phyloP scores from a whole-genome alignment of 37 sponge, comb jelly and placozoan species.

The Haliclona indistincta region DNA sequence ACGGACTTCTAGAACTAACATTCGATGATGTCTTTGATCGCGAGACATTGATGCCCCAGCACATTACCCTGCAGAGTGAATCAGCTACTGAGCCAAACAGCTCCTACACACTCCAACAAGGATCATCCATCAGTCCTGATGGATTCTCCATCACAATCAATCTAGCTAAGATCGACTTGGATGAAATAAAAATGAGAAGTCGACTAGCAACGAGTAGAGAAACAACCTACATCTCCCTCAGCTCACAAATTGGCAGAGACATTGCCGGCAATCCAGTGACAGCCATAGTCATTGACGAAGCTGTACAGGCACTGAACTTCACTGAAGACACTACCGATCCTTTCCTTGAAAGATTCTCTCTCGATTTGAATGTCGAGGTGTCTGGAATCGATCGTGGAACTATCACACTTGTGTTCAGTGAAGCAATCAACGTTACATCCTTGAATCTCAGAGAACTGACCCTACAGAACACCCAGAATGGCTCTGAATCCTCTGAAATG shows the following conservation, averaged over 20 bases:
- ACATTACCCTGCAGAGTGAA: slow-evolving; percentile 78
- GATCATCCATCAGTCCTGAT: slow-evolving; percentile 53
- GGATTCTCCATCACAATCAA: slow-evolving; percentile 65
- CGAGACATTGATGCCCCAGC: slow-evolving; percentile 48
- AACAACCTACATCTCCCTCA: slow-evolving; percentile 72
- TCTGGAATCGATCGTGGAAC: slow-evolving; percentile 11
- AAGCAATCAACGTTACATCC: slow-evolving; percentile 81
- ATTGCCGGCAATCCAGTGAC: slow-evolving; percentile 56
- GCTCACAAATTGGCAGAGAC: slow-evolving; percentile 68
- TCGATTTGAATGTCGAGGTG: slow-evolving; percentile 53
- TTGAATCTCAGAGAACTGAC: slow-evolving; percentile 67
- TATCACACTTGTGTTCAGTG: slow-evolving; percentile 75
- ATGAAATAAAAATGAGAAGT: slow-evolving; percentile 78
- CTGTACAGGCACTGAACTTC: slow-evolving; percentile 48
- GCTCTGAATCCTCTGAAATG: slow-evolving; percentile 22
- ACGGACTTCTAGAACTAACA: slow-evolving; percentile 59
- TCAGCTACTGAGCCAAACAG: slow-evolving; percentile 37
- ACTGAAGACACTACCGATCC: slow-evolving; percentile 78
- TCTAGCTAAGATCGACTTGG: slow-evolving; percentile 55
- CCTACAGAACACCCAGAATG: slow-evolving; percentile 52
- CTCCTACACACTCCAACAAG: slow-evolving; percentile 46
- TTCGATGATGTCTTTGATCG: slow-evolving; percentile 83
- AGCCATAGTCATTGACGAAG: slow-evolving; percentile 57
- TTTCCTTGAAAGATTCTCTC: slow-evolving; percentile 48
- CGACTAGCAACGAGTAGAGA: slow-evolving; percentile 66